Evolutionary conservation across 2,797 vertebrate species (phyloP), one percentile per base, ranked within the genome.

Genomic region (Emys orbicularis): DNA sequence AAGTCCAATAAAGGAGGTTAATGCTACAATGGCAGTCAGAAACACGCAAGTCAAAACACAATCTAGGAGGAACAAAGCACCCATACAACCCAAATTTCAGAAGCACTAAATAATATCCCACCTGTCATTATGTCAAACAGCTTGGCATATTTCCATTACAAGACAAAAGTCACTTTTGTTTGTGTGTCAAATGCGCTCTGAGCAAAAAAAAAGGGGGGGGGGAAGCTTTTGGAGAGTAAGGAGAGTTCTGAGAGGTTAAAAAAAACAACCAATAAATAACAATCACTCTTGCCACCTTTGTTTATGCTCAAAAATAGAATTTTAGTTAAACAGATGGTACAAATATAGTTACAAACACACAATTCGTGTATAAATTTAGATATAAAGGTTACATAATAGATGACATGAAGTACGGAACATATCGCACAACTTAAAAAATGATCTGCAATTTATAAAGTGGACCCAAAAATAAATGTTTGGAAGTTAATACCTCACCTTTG

Each of bases 11-110:
- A 98, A 98, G 97, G 98, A 98, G 96, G 97, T 97, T 89, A 97
- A 98, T 95, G 97, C 96, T 98, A 98, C 98, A 98, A 98, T 97
- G 96, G 97, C 97, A 98, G 98, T 98, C 98, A 98, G 97, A 98
- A 98, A 98, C 98, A 98, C 95, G 95, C 98, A 98, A 98, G 98
- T 98, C 98, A 98, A 98, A 99, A 99, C 98, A 98, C 96, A 98
- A 97, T 98, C 98, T 98, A 97, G 92, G 94, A 95, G 90, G 98
- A 98, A 98, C 98, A 98, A 98, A 98, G 98, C 97, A 97, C 81
- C 92, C 76, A 96, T 95, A 98, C 95, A 98, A 95, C 92, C 95
- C 95, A 92, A 91, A 96, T 97, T 97, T 98, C 92, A 95, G 96
- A 94, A 97, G 97, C 96, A 95, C 97, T 98, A 97, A 98, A 97